Percentiles rank a stretch among this genome's conserved stretches.
These are phyloP conservation scores for Pollicipes pollicipes DNA, from an alignment of 1,140 invertebrate genomes.

Conservation along the genomic window DNA sequence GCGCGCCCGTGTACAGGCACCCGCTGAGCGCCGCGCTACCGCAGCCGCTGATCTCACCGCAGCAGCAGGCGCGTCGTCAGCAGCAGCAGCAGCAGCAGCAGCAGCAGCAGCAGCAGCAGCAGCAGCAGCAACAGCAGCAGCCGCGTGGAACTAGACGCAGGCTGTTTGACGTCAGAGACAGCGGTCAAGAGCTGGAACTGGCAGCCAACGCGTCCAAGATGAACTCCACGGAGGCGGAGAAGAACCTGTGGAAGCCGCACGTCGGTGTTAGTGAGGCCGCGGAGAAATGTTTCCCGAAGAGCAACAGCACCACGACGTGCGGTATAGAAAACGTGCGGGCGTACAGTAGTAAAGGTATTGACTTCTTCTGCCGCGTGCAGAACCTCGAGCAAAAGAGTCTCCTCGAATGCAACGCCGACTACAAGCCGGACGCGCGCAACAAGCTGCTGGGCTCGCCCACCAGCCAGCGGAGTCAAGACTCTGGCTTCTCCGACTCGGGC, in stretches of 20 bases:
- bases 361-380: not conserved
- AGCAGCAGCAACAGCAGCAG: not conserved
- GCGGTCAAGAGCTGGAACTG: not conserved
- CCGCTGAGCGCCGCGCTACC: not conserved
- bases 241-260: not conserved
- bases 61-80: too few relatives aligned
- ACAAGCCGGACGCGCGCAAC: not conserved
- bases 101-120: not conserved
- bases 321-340: not conserved
- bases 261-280: not conserved
- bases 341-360: not conserved
- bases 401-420: not conserved
- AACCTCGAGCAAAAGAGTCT: not conserved
- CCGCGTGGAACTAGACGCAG: not conserved
- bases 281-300: not conserved
- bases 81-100: too few relatives aligned
- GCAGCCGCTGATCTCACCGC: not conserved
- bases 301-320: not conserved
- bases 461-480: conserved; percentile 16
- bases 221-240: not conserved
- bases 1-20: not conserved
- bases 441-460: not conserved
- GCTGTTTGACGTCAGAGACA: not conserved
- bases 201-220: not conserved
- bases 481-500: conserved; percentile 16